Conservation (phyloP, 2,113 vertebrate genomes). For the Sphyrna mokarran region DNA sequence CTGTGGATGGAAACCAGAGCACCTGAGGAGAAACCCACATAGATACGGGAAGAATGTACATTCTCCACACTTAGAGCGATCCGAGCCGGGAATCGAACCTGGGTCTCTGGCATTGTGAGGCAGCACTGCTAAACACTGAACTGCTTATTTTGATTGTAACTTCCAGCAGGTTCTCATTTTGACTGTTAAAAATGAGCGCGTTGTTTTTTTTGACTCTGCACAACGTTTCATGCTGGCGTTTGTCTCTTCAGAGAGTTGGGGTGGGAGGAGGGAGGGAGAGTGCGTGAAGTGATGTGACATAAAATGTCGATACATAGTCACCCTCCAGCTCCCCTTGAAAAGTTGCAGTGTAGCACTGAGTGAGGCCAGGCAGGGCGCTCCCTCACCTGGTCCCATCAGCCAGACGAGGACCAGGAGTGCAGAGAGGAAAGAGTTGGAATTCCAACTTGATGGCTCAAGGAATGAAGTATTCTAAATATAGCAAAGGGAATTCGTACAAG, state of each 20-base stretch:
- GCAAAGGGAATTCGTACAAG: background rate
- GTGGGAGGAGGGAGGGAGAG: too few species aligned
- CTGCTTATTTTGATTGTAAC: background rate
- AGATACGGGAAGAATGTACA: too few species aligned
- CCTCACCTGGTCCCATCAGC: background rate
- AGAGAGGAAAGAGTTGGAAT: background rate
- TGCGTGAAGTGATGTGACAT: background rate
- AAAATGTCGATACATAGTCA: background rate
- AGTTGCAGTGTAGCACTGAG: background rate
- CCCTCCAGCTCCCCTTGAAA: too few species aligned
- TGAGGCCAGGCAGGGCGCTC: background rate
- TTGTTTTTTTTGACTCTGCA: background rate
- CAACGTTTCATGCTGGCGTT: background rate
- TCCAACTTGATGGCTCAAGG: too few species aligned
- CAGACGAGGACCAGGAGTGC: background rate
- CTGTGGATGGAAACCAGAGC: too few species aligned
- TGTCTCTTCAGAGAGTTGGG: background rate
- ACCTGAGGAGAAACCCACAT: too few species aligned
- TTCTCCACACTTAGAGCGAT: too few species aligned
- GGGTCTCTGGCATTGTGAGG: too few species aligned
- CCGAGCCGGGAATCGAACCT: too few species aligned
- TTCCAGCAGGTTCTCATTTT: background rate
- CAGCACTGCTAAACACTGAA: too few species aligned
- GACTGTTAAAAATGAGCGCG: background rate
- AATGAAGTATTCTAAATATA: background rate